Evolutionary conservation across 2,113 vertebrate genomes (phyloP), one percentile per base, ranked within the genome.

Genomic region (Erinaceus europaeus): DNA sequence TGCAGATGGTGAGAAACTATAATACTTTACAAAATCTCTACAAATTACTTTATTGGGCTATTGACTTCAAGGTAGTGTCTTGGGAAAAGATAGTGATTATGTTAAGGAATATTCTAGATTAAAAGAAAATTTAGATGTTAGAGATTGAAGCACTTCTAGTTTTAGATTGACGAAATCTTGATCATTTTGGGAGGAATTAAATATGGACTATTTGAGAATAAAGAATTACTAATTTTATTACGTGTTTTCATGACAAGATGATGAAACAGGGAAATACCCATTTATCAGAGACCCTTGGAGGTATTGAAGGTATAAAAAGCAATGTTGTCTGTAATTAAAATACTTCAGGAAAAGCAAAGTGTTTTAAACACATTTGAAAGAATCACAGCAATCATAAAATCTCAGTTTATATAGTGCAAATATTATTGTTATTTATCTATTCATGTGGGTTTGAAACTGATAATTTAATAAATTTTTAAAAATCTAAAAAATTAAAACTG

Each of bases 401-500:
- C 9, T 32, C 40, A 23, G 36, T 34, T 1, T 34, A 34, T 17
- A n/a, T 14, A 34, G 27, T 25, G 10, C 20, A 12, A 15, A 10
- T 38, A 4, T 21, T 9, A 79, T 18, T 48, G 61, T 81, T 88
- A 29, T 72, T 86, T 69, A 36, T 82, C 55, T 27, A 1, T 71
- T 53, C 46, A 34, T 72, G 4, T 55, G 20, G 48, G 15, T n/a
- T 81, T 84, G 38, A 72, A 68, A 40, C 4, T 64, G 92, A 79
- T 89, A 9, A 73, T 44, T 62, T 91, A 73, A 77, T 76, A 52
- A n/a, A n/a, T n/a, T n/a, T n/a, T n/a, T n/a, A n/a, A 69, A 84
- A 85, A 84, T 11, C 15, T 62, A 48, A 73, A 88, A 50, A 64
- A 38, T n/a, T 29, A 69, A 74, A 83, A 57, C 4, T 14, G 14